phyloP scores from a whole-genome alignment of 2,888 invertebrate genomes.

The Chymomyza procnemis region DNA sequence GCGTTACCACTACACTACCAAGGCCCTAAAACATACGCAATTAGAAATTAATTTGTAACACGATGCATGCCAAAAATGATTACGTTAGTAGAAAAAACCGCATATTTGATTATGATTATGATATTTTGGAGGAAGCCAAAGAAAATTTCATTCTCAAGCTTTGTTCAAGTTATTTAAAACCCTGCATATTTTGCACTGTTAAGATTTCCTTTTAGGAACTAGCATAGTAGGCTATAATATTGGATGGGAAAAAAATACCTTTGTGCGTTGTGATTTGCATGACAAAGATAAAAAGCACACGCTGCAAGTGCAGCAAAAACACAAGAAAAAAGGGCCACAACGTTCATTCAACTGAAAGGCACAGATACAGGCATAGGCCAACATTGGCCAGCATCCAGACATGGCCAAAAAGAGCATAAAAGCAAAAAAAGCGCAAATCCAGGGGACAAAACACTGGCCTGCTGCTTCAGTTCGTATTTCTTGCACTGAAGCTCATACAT shows the following conservation, averaged over 20 bases:
- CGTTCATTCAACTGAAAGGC: conserved; percentile 2
- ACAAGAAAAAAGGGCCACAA: not conserved
- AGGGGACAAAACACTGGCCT: conserved; percentile 13
- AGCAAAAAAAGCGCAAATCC: conserved; percentile 4
- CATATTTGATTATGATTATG: too few relatives aligned
- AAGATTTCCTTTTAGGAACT: not conserved
- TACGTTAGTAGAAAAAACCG: too few relatives aligned
- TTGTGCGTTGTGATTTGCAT: not conserved
- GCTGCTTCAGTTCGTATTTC: too few relatives aligned
- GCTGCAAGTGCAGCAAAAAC: not conserved
- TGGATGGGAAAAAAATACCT: not conserved
- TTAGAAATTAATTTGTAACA: too few relatives aligned
- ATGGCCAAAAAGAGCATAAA: not conserved
- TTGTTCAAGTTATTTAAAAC: too few relatives aligned
- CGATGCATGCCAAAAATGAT: too few relatives aligned
- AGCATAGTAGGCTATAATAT: not conserved
- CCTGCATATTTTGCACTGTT: not conserved
- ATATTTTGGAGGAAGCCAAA: too few relatives aligned
- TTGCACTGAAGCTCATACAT: conserved; percentile 32
- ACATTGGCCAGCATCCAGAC: not conserved
- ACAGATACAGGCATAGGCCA: not conserved
- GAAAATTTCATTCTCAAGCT: too few relatives aligned
- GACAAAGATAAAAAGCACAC: not conserved
- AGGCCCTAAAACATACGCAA: too few relatives aligned
- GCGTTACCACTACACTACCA: too few relatives aligned